These are phyloP conservation scores for Hirundo rustica DNA, from an alignment of 2,797 vertebrate species.

Conservation along the genomic window DNA sequence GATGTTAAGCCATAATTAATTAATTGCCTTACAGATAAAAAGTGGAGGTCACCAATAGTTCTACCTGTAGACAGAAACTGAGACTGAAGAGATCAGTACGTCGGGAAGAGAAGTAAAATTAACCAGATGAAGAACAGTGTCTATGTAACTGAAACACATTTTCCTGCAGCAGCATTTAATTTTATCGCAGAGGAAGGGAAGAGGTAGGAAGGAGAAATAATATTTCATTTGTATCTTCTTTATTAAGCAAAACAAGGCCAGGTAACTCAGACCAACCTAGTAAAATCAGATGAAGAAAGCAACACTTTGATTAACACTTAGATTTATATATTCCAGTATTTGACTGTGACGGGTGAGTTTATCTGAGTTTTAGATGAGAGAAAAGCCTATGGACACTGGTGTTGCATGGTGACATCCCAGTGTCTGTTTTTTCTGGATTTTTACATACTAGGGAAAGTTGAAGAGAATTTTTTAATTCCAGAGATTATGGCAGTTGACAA, in stretches of 20 bases:
- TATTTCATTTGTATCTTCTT: background rate
- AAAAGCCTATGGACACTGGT: background rate
- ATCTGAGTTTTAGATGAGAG: background rate
- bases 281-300: background rate
- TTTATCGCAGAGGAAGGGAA: background rate
- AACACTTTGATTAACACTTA: background rate
- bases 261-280: background rate
- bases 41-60: background rate
- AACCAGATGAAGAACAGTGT: background rate
- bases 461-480: background rate
- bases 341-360: background rate
- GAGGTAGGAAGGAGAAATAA: background rate
- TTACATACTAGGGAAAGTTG: background rate
- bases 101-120: background rate
- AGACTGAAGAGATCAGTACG: background rate
- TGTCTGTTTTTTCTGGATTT: background rate
- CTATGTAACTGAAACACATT: background rate
- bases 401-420: fast-evolving
- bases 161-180: background rate
- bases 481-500: background rate
- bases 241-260: background rate
- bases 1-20: background rate
- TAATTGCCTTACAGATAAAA: background rate
- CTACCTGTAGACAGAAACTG: background rate
- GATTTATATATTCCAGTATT: background rate